A percentile compares a stretch with the other conserved stretches of the same genome.
Conservation (phyloP, 2,888 invertebrate species). For the Ischnura elegans region DNA sequence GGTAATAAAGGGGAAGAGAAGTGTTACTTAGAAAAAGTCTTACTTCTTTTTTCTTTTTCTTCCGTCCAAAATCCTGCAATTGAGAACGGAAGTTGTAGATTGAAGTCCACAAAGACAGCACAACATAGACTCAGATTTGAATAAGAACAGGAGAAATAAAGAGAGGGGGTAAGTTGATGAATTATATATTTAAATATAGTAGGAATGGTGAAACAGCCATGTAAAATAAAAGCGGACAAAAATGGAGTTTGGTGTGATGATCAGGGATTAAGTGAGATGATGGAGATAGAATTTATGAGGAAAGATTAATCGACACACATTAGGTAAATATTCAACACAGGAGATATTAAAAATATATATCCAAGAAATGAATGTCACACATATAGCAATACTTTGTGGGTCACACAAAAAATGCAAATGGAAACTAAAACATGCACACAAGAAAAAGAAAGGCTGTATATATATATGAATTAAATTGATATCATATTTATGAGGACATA, state of each 20-base stretch:
- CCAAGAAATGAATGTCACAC: conserved; percentile 52
- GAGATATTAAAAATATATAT: conserved; percentile 47
- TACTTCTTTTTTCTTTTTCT: conserved; percentile 99
- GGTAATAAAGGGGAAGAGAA: conserved; percentile 62
- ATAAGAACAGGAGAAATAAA: conserved; percentile 73
- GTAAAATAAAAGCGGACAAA: conserved; percentile 44
- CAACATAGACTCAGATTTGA: conserved; percentile 74
- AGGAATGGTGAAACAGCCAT: conserved; percentile 28
- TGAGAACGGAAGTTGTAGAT: conserved; percentile 78
- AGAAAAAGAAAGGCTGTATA: conserved; percentile 59
- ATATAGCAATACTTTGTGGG: conserved; percentile 61
- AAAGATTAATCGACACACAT: conserved; percentile 56
- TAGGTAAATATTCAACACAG: conserved; percentile 43
- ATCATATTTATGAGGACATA: conserved; percentile 17
- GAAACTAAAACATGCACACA: conserved; percentile 63
- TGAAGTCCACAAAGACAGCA: conserved; percentile 76
- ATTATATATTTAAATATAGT: conserved; percentile 42
- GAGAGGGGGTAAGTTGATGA: conserved; percentile 69
- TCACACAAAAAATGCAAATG: conserved; percentile 61
- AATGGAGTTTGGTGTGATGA: conserved; percentile 55
- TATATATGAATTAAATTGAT: conserved; percentile 31
- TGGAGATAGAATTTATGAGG: conserved; percentile 25
- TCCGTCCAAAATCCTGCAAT: conserved; percentile 96
- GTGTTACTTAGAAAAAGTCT: conserved; percentile 79
- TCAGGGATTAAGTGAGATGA: conserved; percentile 52